phyloP scores from a whole-genome alignment of 2,888 invertebrate genomes.

The Patella pellucida region DNA sequence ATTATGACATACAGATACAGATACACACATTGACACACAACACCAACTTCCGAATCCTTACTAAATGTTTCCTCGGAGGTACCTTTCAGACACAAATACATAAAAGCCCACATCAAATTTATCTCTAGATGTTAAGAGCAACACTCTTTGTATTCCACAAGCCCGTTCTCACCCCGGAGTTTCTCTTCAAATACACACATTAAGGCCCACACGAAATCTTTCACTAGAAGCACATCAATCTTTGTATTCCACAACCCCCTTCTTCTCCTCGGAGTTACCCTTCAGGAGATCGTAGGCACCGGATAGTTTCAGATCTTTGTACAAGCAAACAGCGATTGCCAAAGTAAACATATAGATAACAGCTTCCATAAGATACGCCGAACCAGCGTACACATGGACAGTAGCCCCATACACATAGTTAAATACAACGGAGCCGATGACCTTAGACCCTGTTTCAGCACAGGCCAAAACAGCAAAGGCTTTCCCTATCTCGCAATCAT shows the following conservation, averaged over 20 bases:
- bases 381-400: slow-evolving; percentile 58
- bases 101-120: too few species aligned
- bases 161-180: slow-evolving; percentile 30
- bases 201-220: too few species aligned
- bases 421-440: slow-evolving; percentile 64
- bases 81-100: slow-evolving; percentile 29
- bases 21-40: too few species aligned
- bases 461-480: slow-evolving; percentile 66
- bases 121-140: too few species aligned
- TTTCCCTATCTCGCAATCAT: slow-evolving; percentile 66
- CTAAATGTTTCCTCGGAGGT: slow-evolving; percentile 26
- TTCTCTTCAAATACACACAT: slow-evolving; percentile 21
- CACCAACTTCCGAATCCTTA: too few species aligned
- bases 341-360: slow-evolving; percentile 49
- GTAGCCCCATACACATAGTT: slow-evolving; percentile 65
- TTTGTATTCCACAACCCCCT: too few species aligned
- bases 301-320: slow-evolving; percentile 37
- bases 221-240: too few species aligned
- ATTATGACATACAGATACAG: too few species aligned
- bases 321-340: slow-evolving; percentile 42
- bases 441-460: slow-evolving; percentile 64
- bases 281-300: slow-evolving; percentile 46
- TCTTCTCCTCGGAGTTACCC: slow-evolving; percentile 39
- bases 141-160: too few species aligned
- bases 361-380: slow-evolving; percentile 61